These are phyloP conservation scores for Heterocephalus glaber DNA, from an alignment of 2,113 vertebrate species.

Conservation along the genomic window DNA sequence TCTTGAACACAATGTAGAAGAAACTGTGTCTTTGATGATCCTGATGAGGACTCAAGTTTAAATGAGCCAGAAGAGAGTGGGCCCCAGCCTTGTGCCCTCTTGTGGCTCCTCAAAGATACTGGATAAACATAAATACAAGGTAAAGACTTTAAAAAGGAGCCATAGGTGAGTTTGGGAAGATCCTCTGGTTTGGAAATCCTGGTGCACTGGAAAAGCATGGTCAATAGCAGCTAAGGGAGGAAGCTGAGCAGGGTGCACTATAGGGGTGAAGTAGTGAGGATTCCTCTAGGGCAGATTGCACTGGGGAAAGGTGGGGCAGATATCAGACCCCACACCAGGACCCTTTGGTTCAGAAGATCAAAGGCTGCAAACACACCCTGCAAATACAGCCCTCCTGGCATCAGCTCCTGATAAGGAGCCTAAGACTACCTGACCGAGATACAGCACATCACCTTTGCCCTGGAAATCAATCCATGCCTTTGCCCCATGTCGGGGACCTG, in stretches of 20 bases:
- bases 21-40: background rate
- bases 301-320: background rate
- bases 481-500: fast-evolving
- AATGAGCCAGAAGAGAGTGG: background rate
- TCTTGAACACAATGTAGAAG: background rate
- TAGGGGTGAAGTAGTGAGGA: background rate
- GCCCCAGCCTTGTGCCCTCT: background rate
- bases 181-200: background rate
- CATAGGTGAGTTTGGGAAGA: background rate
- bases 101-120: background rate
- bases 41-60: background rate
- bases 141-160: background rate
- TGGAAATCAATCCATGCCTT: background rate
- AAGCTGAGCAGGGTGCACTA: background rate
- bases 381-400: too few species aligned
- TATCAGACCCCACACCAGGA: background rate
- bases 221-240: background rate
- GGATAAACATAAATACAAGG: background rate
- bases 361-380: background rate
- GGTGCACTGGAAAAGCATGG: too few species aligned
- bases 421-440: background rate
- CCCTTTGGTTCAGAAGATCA: background rate
- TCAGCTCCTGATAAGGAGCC: background rate
- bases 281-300: background rate
- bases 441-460: background rate